phyloP scores from a whole-genome alignment of 2,113 vertebrate species.

The Gymnobelideus leadbeateri region DNA sequence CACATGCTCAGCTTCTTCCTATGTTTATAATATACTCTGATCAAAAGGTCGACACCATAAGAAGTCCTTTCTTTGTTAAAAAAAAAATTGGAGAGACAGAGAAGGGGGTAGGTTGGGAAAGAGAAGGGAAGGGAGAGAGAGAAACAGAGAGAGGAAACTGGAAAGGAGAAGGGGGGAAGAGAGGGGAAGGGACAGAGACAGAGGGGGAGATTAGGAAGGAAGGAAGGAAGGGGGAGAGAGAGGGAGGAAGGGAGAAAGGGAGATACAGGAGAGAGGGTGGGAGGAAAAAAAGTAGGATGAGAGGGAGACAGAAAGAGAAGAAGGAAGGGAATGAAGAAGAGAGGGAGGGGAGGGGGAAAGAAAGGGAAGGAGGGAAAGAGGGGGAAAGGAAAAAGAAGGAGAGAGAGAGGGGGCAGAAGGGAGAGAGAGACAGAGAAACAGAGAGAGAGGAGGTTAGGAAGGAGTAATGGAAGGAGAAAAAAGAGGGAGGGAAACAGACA shows the following conservation, averaged over 20 bases:
- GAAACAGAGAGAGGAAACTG: too few relatives aligned
- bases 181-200: neutral
- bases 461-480: too few relatives aligned
- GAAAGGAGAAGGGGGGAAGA: too few relatives aligned
- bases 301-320: too few relatives aligned
- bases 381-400: neutral
- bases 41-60: conserved; percentile 17
- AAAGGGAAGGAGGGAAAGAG: too few relatives aligned
- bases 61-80: neutral
- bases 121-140: neutral
- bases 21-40: conserved; percentile 15
- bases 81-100: neutral
- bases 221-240: too few relatives aligned
- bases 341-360: too few relatives aligned
- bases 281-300: neutral
- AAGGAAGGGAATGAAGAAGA: too few relatives aligned
- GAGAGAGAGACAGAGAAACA: neutral
- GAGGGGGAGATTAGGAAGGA: too few relatives aligned
- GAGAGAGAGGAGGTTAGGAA: too few relatives aligned
- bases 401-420: neutral
- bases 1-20: neutral
- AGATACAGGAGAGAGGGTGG: neutral
- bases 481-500: too few relatives aligned
- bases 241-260: too few relatives aligned
- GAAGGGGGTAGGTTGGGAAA: neutral